Base-by-base conservation (phyloP, 1,140 invertebrate species). In the Bombus huntii region DNA sequence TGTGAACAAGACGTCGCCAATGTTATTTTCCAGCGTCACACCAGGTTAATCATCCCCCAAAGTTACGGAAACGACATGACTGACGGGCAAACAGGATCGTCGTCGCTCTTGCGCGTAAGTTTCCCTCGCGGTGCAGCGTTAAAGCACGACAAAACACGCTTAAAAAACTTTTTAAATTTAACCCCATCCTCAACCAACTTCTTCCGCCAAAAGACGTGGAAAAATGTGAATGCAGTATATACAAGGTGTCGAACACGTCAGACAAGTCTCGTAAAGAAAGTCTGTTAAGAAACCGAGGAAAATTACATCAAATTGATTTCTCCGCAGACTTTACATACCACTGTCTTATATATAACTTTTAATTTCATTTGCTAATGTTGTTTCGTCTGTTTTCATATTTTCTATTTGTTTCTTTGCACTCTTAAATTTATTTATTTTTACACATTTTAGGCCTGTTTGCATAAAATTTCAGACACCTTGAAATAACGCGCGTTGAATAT, bases 131-230 rank as follows among this genome's bases (percentile, higher is more conserved):
- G 82, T 73, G 73, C 79, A 85, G 79, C 78, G 88, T 87, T 81
- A 79, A 89, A 87, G 72, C 90, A 81, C 83, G 88, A 90, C 91
- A 91, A 88, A 87, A 87, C 83, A 88, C 91, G 92, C 92, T 94
- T 94, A 93, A 94, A 84, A 94, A 95, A 95, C 94, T 95, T 95
- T 95, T 94, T 87, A 94, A 95, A 95, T 95, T 95, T 94, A 94
- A 94, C 92, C 93, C 94, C 93, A 94, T 94, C 88, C 84, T 82
- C 78, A 76, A 18, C 39, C 73, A 76, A 77, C 83, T 86, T 75
- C 81, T 85, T 74, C 84, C 72, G 75, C 37, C 31, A 34, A 80
- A 81, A 72, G 76, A 79, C 57, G 83, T 76, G 85, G 34, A 79
- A 85, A 78, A 91, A 93, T 89, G 90, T 89, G 90, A 90, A 93